Percentiles rank a stretch among this genome's conserved stretches.
Conservation (phyloP, 2,888 invertebrate species). For the Ommatoiulus sabulosus region DNA sequence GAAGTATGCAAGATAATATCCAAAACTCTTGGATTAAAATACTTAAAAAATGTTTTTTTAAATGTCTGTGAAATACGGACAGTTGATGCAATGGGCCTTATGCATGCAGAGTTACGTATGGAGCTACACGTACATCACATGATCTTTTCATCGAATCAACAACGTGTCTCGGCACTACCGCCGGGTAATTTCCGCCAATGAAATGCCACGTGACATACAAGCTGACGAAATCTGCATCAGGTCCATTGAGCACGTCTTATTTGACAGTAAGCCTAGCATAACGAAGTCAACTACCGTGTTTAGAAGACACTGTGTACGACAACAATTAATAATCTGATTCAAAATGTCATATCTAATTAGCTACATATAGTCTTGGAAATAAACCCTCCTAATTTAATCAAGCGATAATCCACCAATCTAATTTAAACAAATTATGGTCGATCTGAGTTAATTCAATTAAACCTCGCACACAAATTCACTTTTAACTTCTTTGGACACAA, state of each 20-base stretch:
- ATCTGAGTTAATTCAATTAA: slow-evolving; percentile 22
- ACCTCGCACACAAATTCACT: not conserved
- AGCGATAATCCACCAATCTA: not conserved
- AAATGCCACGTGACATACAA: too few species aligned
- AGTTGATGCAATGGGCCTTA: too few species aligned
- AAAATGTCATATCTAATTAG: slow-evolving; percentile 5
- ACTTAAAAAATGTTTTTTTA: too few species aligned
- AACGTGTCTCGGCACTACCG: too few species aligned
- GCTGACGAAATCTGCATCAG: too few species aligned
- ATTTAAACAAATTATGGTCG: not conserved
- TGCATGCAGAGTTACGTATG: too few species aligned
- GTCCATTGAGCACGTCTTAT: not conserved
- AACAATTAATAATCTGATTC: not conserved
- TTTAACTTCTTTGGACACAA: not conserved
- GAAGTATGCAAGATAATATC: too few species aligned
- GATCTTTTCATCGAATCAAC: too few species aligned
- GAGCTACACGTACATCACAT: too few species aligned
- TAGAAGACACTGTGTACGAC: not conserved
- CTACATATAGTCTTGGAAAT: not conserved
- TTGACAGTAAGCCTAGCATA: slow-evolving; percentile 5
- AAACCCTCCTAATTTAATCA: slow-evolving; percentile 24
- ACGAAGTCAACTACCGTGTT: not conserved
- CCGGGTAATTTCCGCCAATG: too few species aligned
- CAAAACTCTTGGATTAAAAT: too few species aligned
- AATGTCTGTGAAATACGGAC: too few species aligned